Evolutionary conservation across 1,140 invertebrate species (phyloP).

Genomic region (Drosophila nikananu): DNA sequence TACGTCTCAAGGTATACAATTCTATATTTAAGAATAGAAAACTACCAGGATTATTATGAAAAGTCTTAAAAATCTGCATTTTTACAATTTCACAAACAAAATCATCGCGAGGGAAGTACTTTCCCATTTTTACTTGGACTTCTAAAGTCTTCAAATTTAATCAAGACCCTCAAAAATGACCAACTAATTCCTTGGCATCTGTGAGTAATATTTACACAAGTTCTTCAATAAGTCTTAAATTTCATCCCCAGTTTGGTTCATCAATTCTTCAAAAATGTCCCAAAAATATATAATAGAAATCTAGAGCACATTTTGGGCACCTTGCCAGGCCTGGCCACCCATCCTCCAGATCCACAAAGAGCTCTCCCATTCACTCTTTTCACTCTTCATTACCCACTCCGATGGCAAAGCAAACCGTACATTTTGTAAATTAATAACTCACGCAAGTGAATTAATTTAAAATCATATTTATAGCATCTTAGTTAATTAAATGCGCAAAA

Average conservation of each 20-base stretch:
- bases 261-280: slow-evolving; percentile 14
- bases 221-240: background rate
- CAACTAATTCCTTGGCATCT: no score
- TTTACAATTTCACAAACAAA: no score
- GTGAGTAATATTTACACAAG: background rate
- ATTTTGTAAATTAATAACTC: slow-evolving; percentile 82
- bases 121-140: no score
- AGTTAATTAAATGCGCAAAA: slow-evolving; percentile 83
- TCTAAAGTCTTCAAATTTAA: background rate
- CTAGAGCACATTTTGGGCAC: slow-evolving; percentile 33
- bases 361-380: background rate
- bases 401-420: slow-evolving; percentile 49
- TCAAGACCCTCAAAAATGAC: accelerated
- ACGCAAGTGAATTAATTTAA: slow-evolving; percentile 83
- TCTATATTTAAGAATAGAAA: no score
- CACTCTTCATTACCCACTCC: slow-evolving; percentile 45
- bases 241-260: background rate
- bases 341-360: background rate
- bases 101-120: no score
- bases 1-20: no score
- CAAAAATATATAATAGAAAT: slow-evolving; percentile 14
- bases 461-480: slow-evolving; percentile 84
- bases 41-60: no score
- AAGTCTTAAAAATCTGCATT: no score
- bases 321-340: slow-evolving; percentile 36